These are phyloP conservation scores for Argyrosomus japonicus DNA, from an alignment of 2,113 vertebrate genomes.

Conservation along the genomic window DNA sequence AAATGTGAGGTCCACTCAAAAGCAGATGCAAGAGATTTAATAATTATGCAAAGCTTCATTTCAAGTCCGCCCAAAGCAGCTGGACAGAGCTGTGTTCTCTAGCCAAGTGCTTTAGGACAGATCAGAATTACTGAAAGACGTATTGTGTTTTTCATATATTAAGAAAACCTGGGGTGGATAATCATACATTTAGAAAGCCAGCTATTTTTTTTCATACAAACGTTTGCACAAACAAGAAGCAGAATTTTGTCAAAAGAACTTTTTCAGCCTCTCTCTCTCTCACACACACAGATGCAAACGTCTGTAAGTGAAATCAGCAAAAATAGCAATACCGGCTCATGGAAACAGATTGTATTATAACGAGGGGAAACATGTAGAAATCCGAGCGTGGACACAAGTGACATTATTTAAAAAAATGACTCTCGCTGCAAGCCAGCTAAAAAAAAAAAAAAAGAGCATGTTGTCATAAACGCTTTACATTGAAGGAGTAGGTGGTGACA, in stretches of 20 bases:
- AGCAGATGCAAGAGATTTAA: not conserved
- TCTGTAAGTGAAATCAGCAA: not conserved
- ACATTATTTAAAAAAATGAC: constrained; percentile 11
- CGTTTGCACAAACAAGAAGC: not conserved
- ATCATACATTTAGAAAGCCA: not conserved
- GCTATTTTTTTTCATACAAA: not conserved
- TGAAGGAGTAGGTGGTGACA: not conserved
- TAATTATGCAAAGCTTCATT: not conserved
- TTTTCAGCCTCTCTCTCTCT: not conserved
- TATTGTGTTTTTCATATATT: not conserved
- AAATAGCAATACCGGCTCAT: constrained; percentile 9
- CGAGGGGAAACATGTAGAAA: not conserved
- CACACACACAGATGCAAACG: not conserved
- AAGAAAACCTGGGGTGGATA: not conserved
- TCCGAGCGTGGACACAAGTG: not conserved
- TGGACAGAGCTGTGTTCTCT: not conserved
- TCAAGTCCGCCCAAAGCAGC: not conserved
- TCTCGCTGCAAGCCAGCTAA: not conserved
- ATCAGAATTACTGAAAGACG: not conserved
- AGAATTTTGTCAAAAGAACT: not conserved
- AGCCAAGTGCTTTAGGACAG: too few relatives aligned
- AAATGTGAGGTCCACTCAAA: not conserved
- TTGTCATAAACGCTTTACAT: not conserved
- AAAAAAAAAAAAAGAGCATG: not conserved
- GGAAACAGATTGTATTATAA: constrained; percentile 9